These are phyloP conservation scores for Himalopsyche anomala DNA, from an alignment of 2,888 invertebrate species.

Conservation along the genomic window DNA sequence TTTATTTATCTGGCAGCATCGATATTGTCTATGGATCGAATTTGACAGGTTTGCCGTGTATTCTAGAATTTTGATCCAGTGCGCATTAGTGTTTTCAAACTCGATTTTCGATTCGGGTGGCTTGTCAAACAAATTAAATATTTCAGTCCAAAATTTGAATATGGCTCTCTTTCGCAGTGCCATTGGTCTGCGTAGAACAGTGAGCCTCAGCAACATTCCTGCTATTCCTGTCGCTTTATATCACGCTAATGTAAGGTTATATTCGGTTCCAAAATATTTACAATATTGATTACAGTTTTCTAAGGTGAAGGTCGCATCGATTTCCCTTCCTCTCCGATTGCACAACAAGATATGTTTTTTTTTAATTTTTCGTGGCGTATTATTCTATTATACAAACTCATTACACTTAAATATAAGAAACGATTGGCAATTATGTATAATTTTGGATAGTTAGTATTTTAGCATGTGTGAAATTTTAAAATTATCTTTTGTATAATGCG, in stretches of 20 bases:
- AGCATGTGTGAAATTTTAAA: no score
- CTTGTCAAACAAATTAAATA: background rate
- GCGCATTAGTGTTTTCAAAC: background rate
- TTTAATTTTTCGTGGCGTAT: background rate
- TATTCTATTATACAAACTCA: background rate
- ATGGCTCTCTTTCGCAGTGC: slow-evolving; percentile 71
- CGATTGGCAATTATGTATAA: no score
- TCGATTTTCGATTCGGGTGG: background rate
- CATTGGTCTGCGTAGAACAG: slow-evolving; percentile 71
- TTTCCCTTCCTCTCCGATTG: slow-evolving; percentile 61
- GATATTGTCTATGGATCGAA: no score
- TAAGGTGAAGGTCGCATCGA: slow-evolving; percentile 66
- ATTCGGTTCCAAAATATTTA: slow-evolving; percentile 63
- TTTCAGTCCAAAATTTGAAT: slow-evolving; percentile 12
- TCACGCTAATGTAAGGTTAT: slow-evolving; percentile 84
- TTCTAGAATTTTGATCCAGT: background rate
- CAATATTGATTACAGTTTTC: slow-evolving; percentile 71
- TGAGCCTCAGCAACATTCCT: slow-evolving; percentile 71
- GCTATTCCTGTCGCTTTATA: slow-evolving; percentile 79
- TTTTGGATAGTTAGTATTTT: no score
- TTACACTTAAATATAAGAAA: background rate
- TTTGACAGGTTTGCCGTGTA: no score
- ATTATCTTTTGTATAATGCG: no score
- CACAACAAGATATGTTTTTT: background rate
- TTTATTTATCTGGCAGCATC: no score